These are phyloP conservation scores for Trididemnum nubilum DNA, from an alignment of 23 tunicate species.

Conservation along the genomic window DNA sequence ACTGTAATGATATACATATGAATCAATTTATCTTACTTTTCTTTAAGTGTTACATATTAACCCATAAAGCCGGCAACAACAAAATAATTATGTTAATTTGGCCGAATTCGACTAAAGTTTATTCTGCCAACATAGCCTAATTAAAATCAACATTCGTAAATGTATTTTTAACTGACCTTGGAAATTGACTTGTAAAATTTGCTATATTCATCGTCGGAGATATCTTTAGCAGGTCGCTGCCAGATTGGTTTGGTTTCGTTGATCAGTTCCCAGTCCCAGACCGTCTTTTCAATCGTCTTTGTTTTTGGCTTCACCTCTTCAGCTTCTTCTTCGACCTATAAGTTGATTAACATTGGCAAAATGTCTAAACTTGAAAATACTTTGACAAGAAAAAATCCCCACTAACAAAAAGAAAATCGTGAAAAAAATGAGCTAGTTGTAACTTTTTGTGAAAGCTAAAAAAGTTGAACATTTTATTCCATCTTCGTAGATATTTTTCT, in stretches of 20 bases:
- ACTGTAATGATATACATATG: no score
- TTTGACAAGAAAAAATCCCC: neutral
- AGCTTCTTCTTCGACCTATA: conserved; percentile 91
- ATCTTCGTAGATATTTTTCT: no score
- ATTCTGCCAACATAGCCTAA: no score
- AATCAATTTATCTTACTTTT: no score
- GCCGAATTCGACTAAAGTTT: no score
- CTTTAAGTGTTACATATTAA: no score
- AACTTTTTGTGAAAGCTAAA: no score
- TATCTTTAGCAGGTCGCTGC: conserved; percentile 95
- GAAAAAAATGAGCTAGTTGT: neutral
- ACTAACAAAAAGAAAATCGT: neutral
- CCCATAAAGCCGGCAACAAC: no score
- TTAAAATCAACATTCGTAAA: no score
- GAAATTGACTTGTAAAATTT: conserved; percentile 92
- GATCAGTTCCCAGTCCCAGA: conserved; percentile 97
- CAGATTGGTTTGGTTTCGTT: conserved; percentile 96
- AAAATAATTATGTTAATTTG: no score
- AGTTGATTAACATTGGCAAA: neutral
- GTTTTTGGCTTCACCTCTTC: conserved; percentile 99
- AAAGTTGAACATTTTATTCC: no score
- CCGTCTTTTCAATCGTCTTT: conserved; percentile 91
- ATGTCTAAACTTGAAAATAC: neutral
- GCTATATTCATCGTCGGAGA: conserved; percentile 94
- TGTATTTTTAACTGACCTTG: conserved; percentile 89